Evolutionary conservation across 2,113 vertebrate species (phyloP), one percentile per base, ranked within the genome.

Genomic region (Pterocles burchelli): DNA sequence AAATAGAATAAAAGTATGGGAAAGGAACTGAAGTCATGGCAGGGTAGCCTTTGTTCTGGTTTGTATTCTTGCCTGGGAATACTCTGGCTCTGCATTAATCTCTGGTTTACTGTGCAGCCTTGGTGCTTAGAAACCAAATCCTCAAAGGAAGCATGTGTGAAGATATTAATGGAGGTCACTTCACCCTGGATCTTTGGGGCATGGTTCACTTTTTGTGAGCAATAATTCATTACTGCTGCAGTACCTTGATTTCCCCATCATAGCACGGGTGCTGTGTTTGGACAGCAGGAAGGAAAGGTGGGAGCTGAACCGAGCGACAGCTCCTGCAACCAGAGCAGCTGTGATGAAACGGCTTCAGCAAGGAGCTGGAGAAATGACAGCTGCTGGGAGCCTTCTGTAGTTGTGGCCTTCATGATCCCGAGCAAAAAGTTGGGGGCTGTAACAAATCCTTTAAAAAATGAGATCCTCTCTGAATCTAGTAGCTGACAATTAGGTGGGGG

Each of bases 191-290:
- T 14, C 90, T 48, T 74, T 0, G 2, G 78, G 92, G 63, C 6
- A 0, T 4, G 1, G 2, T 33, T 67, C 33, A 6, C 88, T 84
- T 74, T 86, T 7, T 41, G 67, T 38, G 63, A 94, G 85, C 85
- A 76, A 55, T 93, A 94, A 93, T 88, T 95, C 85, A 92, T 45
- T 3, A 29, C 82, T 70, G 46, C 82, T n/a, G 71, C 0, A 3
- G 58, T 25, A 13, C 81, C 82, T 85, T 72, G 66, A 76, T 94
- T 91, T 88, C 71, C 78, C 75, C 16, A 22, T 13, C 94, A 20
- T 33, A 48, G 58, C 0, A 0, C 31, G 77, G 0, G 3, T 7
- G 59, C 41, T 0, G 3, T 1, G 1, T 48, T 26, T 13, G 81
- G 92, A 1, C 38, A n/a, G 34, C 4, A 4, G 51, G 79, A 17